Evolutionary conservation across 2,888 invertebrate species (phyloP).

Genomic region (Entomobrya multifasciata): DNA sequence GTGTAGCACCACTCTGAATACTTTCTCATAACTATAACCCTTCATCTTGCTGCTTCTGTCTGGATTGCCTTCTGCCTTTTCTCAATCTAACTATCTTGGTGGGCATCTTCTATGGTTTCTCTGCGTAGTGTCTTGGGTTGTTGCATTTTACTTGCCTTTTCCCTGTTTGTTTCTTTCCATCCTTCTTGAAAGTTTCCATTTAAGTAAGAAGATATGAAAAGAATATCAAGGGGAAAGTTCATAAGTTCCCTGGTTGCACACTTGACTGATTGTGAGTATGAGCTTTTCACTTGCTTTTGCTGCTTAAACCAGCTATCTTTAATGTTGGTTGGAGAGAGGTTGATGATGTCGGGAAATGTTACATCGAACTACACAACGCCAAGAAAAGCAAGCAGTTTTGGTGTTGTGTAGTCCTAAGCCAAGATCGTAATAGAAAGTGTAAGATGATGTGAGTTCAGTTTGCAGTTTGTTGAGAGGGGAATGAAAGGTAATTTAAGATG

Average conservation of each 20-base stretch:
- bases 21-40: constrained; percentile 31
- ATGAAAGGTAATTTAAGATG: constrained; percentile 43
- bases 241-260: constrained; percentile 62
- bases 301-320: constrained; percentile 36
- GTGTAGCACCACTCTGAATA: constrained; percentile 30
- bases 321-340: constrained; percentile 26
- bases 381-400: too few relatives aligned
- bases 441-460: not conserved
- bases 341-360: not conserved
- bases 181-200: constrained; percentile 4
- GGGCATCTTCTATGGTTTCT: not conserved
- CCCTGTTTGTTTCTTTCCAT: constrained; percentile 23
- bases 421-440: too few relatives aligned
- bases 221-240: constrained; percentile 63
- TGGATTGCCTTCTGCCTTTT: constrained; percentile 1
- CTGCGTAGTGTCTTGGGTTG: not conserved
- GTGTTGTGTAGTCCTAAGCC: too few relatives aligned
- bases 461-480: constrained; percentile 4
- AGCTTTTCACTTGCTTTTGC: constrained; percentile 58
- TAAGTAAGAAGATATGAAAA: constrained; percentile 25
- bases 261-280: constrained; percentile 62
- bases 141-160: constrained; percentile 49
- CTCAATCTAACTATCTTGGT: constrained; percentile 17
- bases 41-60: constrained; percentile 30
- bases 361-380: not conserved